Base-by-base conservation (phyloP, 2,888 invertebrate species). In the Zhuqinia jingwanae region DNA sequence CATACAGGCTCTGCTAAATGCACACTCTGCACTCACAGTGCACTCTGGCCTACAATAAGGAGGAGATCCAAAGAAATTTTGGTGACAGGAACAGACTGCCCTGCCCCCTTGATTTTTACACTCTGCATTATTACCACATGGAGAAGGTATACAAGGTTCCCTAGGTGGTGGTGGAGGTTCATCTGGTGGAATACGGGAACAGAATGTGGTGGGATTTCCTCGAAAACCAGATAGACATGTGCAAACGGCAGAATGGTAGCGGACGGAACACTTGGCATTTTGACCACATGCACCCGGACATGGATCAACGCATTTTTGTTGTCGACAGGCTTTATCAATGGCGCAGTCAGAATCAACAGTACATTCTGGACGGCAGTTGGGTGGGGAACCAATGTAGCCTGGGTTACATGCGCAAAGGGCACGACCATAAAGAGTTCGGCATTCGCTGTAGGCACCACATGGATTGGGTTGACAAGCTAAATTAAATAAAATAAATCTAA, bases 361-460 rank as follows among this genome's bases (percentile, higher is more conserved):
- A 92, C 97, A 97, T 92, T 97, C 96, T 5, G 97, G 97, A 88
- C 96, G 93, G 91, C 96, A 97, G 8, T 95, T 95, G 87, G 95
- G 93, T 90, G 95, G 95, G 0, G 97, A 96, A 63, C 97, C 97
- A 90, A 94, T 95, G 92, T 95, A 97, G 75, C 95, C 95, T 81
- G 94, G 94, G 82, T 94, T 94, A 92, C 97, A 97, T 88, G 95
- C 93, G 92, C 97, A 97, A 10, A 94, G 93, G 2, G 95, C 93
- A 90, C 96, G 94, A 91, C 94, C 93, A 91, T 96, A 96, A 79
- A 94, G 92, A 1, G 96, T 95, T 92, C 96, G 96, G 84, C 92
- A 92, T 53, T 89, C 87, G 58, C 91, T 90, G 90, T 92, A 91
- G n/a, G 83, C 79, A 0, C 89, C 90, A 75, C 90, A 90, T 15